Conservation (phyloP, 2,113 vertebrate species). For the Oncorhynchus tshawytscha region DNA sequence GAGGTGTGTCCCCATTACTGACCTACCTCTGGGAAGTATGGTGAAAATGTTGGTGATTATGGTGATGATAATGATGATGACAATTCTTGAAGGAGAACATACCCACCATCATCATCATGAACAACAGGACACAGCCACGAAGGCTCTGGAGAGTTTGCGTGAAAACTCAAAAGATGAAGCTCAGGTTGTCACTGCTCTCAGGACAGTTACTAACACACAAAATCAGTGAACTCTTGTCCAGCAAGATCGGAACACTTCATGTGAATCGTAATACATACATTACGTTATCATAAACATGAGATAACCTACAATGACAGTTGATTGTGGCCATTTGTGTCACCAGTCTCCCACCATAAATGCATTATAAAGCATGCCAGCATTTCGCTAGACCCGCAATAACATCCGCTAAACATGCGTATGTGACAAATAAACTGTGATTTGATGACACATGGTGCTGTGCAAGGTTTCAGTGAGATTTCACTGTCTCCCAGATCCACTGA, state of each 20-base stretch:
- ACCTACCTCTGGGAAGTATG: not conserved
- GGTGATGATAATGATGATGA: slow-evolving; percentile 2
- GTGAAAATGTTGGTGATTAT: not conserved
- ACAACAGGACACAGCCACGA: slow-evolving; percentile 77
- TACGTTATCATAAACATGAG: too few relatives aligned
- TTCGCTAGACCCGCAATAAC: too few relatives aligned
- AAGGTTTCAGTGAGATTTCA: slow-evolving; percentile 35
- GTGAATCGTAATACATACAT: too few relatives aligned
- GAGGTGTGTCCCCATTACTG: slow-evolving; percentile 70
- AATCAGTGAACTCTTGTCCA: not conserved
- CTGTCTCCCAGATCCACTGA: slow-evolving; percentile 63
- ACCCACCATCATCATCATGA: slow-evolving; percentile 33
- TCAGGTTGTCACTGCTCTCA: slow-evolving; percentile 80
- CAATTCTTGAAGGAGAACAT: too few relatives aligned
- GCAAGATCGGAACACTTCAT: too few relatives aligned
- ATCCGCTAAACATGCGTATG: too few relatives aligned
- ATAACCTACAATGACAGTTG: too few relatives aligned
- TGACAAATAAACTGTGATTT: too few relatives aligned
- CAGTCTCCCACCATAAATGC: too few relatives aligned
- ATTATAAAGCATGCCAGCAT: not conserved
- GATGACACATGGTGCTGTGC: slow-evolving; percentile 13
- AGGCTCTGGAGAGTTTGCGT: slow-evolving; percentile 82
- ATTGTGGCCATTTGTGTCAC: not conserved
- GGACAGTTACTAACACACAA: slow-evolving; percentile 65
- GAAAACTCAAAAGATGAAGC: slow-evolving; percentile 72